phyloP scores from a whole-genome alignment of 2,888 invertebrate genomes.

The Melinaea menophilus region DNA sequence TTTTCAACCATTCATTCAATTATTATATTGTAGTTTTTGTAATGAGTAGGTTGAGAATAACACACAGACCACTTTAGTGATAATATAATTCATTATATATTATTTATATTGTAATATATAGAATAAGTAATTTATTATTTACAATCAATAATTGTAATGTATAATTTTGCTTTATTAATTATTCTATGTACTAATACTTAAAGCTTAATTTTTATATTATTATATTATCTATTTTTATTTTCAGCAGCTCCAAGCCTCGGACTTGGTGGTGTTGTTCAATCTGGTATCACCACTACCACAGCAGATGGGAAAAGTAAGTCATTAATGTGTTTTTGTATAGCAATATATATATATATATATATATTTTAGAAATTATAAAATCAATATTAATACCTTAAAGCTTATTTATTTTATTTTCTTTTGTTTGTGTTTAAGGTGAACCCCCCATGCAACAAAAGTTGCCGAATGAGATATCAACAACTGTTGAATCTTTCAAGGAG shows the following conservation, averaged over 20 bases:
- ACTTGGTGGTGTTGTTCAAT: constrained; percentile 82
- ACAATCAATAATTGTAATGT: too few relatives aligned
- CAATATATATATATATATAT: too few relatives aligned
- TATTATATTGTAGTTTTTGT: too few relatives aligned
- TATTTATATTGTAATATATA: too few relatives aligned
- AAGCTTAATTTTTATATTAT: constrained; percentile 5
- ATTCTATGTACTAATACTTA: neutral
- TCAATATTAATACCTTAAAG: neutral
- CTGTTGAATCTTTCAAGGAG: constrained; percentile 88
- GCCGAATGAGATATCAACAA: constrained; percentile 86
- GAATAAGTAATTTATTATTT: too few relatives aligned
- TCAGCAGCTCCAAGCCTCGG: constrained; percentile 76
- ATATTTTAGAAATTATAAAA: neutral
- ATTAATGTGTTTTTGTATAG: neutral
- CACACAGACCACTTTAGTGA: too few relatives aligned
- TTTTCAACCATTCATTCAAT: too few relatives aligned
- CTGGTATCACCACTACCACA: constrained; percentile 52
- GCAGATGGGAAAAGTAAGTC: constrained; percentile 61
- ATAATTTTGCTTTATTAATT: too few relatives aligned
- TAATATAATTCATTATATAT: too few relatives aligned
- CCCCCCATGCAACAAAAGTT: constrained; percentile 74
- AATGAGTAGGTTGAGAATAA: too few relatives aligned
- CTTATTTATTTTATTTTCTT: constrained; percentile 4
- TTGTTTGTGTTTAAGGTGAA: constrained; percentile 47
- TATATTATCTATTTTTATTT: constrained; percentile 15